Conservation (phyloP, 2,797 vertebrate species). For the Galago senegalensis region DNA sequence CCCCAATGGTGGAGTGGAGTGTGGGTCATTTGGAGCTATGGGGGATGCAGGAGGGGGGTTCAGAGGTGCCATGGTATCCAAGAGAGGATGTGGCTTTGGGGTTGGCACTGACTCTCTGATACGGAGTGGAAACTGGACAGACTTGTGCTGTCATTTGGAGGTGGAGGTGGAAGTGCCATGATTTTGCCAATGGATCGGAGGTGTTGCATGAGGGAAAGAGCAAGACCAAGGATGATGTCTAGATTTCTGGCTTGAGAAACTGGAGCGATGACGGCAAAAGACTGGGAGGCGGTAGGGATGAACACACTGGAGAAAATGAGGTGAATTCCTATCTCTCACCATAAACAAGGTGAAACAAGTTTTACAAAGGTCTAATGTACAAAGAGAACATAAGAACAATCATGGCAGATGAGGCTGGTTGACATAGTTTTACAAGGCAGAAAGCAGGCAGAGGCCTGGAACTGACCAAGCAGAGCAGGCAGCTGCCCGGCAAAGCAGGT, state of each 20-base stretch:
- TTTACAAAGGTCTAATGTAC: not conserved
- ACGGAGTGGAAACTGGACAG: not conserved
- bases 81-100: not conserved
- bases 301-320: not conserved
- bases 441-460: not conserved
- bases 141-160: not conserved
- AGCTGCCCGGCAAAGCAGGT: no score
- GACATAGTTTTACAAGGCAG: not conserved
- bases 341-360: not conserved
- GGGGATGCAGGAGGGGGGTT: not conserved
- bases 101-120: not conserved
- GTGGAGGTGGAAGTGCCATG: no score
- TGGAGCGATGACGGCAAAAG: not conserved
- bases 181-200: not conserved
- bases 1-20: not conserved
- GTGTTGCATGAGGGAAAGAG: not conserved
- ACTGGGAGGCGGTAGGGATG: no score
- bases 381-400: not conserved
- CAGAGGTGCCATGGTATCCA: accelerated
- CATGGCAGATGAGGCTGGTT: not conserved
- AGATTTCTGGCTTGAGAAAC: not conserved
- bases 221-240: not conserved
- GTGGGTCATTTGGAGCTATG: not conserved
- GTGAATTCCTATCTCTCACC: not conserved
- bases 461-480: not conserved